Conservation (phyloP, 2,888 invertebrate species). For the Trissolcus brochymenae region DNA sequence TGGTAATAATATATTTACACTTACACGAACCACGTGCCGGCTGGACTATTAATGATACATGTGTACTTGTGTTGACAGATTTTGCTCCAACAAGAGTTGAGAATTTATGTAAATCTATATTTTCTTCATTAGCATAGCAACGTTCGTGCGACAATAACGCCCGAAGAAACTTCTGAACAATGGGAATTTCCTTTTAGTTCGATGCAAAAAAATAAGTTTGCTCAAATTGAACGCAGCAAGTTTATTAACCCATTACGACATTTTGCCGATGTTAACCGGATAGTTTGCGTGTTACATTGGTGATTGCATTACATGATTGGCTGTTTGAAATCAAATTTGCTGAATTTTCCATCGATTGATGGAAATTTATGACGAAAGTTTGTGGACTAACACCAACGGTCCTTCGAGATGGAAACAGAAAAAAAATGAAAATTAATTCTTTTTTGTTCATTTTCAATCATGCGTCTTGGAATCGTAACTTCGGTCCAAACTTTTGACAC, state of each 20-base stretch:
- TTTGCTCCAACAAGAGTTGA: conserved; percentile 24
- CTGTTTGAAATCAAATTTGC: no score
- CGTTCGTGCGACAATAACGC: conserved; percentile 22
- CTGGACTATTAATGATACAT: conserved; percentile 52
- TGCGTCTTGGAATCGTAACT: not conserved
- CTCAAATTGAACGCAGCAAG: not conserved
- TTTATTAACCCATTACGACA: not conserved
- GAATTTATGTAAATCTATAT: conserved; percentile 52
- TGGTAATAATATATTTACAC: conserved; percentile 58
- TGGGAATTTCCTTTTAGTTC: not conserved
- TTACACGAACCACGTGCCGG: conserved; percentile 46
- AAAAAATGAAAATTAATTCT: no score
- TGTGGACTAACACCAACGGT: no score
- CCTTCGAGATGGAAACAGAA: no score
- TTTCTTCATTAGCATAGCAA: conserved; percentile 45
- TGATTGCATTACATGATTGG: no score
- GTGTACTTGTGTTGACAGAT: conserved; percentile 50
- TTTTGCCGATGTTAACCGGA: no score
- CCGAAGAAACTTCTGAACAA: conserved; percentile 13
- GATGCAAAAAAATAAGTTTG: not conserved
- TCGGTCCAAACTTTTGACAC: no score
- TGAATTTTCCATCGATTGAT: no score
- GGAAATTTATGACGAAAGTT: no score
- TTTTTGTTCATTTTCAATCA: no score
- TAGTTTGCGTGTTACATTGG: no score